Conservation (phyloP, 2,113 vertebrate species). For the Zingel zingel region DNA sequence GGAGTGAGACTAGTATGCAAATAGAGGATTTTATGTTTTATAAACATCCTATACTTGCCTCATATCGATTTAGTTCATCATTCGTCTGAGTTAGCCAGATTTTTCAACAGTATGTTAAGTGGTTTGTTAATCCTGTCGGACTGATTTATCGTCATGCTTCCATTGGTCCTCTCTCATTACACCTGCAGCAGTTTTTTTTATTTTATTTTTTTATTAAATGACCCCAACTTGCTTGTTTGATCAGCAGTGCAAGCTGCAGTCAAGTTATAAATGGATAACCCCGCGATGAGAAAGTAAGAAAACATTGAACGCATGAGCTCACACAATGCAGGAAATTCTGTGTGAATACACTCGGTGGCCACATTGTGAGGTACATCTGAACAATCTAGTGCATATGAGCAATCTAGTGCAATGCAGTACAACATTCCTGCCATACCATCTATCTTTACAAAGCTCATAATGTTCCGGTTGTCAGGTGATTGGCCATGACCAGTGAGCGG, state of each 20-base stretch:
- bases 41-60: neutral
- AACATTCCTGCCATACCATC: neutral
- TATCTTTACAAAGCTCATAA: neutral
- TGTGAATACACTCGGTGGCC: neutral
- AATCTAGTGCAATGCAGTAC: neutral
- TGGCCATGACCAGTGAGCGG: too few species aligned
- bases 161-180: neutral
- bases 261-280: neutral
- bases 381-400: neutral
- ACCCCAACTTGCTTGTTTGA: neutral
- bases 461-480: neutral
- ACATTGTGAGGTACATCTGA: too few species aligned
- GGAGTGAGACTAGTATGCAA: neutral
- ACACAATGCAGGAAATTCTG: neutral
- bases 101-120: neutral
- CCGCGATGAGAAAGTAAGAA: neutral
- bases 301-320: neutral
- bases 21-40: neutral
- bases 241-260: neutral
- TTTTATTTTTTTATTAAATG: neutral
- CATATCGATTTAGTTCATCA: neutral
- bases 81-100: neutral
- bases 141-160: neutral
- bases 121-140: slow-evolving; percentile 1
- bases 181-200: neutral